Evolutionary conservation across 2,113 vertebrate genomes (phyloP), one percentile per base, ranked within the genome.

Genomic region (Fregata magnificens): DNA sequence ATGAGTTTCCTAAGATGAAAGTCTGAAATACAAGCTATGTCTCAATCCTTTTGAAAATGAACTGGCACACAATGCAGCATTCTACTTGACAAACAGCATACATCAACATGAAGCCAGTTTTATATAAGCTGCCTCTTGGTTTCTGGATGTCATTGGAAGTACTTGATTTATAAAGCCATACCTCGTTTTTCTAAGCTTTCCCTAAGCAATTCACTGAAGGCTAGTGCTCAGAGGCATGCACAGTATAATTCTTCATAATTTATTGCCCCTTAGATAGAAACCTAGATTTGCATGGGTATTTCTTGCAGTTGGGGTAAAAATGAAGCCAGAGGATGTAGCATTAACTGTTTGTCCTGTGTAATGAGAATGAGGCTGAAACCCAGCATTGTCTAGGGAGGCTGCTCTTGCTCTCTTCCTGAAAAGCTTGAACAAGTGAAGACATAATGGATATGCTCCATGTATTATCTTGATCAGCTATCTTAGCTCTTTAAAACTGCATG

Each of bases 401-500:
- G 5, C 2, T 89, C 53, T 84, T 62, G n/a, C 61, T 76, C 42
- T 31, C 32, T 52, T 67, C 52, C 52, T 67, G 42, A 61, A 63
- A 63, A 95, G 70, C 81, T 49, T 69, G 56, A 87, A 49, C 26
- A 45, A 91, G 61, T 79, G 61, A 66, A 94, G 67, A 50, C 10
- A 5, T 24, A 73, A 40, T 31, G 78, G 77, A 50, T 78, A 44
- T 16, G 28, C 11, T n/a, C 67, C 44, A 72, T 91, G 84, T 40
- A 40, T 86, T 91, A 52, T 34, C 86, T 50, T 79, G 34, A 90
- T 77, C 70, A 62, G 61, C 79, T 82, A 9, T 82, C 53, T 49
- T 38, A 50, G 79, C 67, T 88, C 87, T 95, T 93, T 92, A 93
- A 92, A 91, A 70, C 90, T 94, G 76, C 44, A n/a, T 58, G 66